phyloP scores from a whole-genome alignment of 2,888 invertebrate species.

The Gibbula magus region DNA sequence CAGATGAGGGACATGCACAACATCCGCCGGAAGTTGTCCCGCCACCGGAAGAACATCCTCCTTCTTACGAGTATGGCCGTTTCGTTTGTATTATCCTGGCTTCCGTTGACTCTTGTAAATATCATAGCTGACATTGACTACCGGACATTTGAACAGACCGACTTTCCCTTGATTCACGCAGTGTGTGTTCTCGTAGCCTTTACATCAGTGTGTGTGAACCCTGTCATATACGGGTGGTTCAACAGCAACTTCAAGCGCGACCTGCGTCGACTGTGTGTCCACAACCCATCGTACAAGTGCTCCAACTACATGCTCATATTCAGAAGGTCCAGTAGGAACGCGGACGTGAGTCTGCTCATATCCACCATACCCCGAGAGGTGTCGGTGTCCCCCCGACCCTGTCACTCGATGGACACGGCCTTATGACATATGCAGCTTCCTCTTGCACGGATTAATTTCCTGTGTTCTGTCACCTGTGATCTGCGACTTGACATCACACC shows the following conservation, averaged over 20 bases:
- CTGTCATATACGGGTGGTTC: conserved; percentile 62
- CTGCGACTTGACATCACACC: background rate
- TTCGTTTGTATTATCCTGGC: conserved; percentile 62
- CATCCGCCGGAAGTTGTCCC: conserved; percentile 47
- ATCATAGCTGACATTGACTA: conserved; percentile 57
- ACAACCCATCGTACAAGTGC: background rate
- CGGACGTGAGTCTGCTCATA: background rate
- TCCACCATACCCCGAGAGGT: conserved; percentile 6
- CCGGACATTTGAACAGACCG: conserved; percentile 46
- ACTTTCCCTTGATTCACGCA: conserved; percentile 70
- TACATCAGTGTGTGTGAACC: conserved; percentile 60
- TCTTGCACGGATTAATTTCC: background rate
- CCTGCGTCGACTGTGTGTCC: conserved; percentile 30
- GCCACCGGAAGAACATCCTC: conserved; percentile 71
- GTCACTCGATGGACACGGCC: background rate
- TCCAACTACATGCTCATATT: conserved; percentile 14
- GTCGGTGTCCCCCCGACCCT: background rate
- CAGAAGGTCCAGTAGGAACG: conserved; percentile 9
- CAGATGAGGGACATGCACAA: conserved; percentile 32
- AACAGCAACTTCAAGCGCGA: conserved; percentile 54
- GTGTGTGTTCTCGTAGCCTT: conserved; percentile 60
- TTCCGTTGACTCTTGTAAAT: conserved; percentile 60
- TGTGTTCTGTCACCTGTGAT: background rate
- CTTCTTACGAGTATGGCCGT: conserved; percentile 61
- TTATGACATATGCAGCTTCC: conserved; percentile 11